Evolutionary conservation across 2,888 invertebrate genomes (phyloP).

Genomic region (Eutolmus rufibarbis): DNA sequence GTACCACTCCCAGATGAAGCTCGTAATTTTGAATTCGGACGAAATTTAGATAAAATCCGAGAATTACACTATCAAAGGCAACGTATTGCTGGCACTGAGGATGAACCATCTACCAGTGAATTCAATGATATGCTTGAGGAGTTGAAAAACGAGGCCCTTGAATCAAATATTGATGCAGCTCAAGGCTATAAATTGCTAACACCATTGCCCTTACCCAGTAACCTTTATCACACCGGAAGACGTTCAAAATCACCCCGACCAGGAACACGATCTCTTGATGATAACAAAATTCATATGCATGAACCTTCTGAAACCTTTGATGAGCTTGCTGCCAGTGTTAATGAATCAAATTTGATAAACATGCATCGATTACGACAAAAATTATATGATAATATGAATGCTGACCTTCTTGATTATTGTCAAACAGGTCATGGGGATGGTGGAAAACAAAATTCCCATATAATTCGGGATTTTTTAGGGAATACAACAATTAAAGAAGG

Average conservation of each 20-base stretch:
- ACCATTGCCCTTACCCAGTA: background rate
- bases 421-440: background rate
- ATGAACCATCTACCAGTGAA: constrained; percentile 49
- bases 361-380: constrained; percentile 35
- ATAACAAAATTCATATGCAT: background rate
- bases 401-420: constrained; percentile 20
- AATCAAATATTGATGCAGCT: constrained; percentile 17
- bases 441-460: constrained; percentile 40
- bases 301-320: constrained; percentile 32
- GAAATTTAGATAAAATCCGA: constrained; percentile 11
- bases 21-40: background rate
- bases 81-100: background rate
- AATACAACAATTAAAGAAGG: constrained; percentile 73
- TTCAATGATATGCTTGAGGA: constrained; percentile 54
- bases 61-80: constrained; percentile 35
- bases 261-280: constrained; percentile 24
- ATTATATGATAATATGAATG: constrained; percentile 18
- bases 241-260: constrained; percentile 39
- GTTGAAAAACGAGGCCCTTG: constrained; percentile 53
- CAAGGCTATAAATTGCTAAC: constrained; percentile 35
- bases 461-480: constrained; percentile 72
- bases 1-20: background rate
- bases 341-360: constrained; percentile 44
- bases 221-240: background rate
- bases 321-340: constrained; percentile 45